A percentile compares a stretch with the other conserved stretches of the same genome.
Evolutionary conservation across 2,113 vertebrate species (phyloP).

Genomic region (Platysteira castanea): DNA sequence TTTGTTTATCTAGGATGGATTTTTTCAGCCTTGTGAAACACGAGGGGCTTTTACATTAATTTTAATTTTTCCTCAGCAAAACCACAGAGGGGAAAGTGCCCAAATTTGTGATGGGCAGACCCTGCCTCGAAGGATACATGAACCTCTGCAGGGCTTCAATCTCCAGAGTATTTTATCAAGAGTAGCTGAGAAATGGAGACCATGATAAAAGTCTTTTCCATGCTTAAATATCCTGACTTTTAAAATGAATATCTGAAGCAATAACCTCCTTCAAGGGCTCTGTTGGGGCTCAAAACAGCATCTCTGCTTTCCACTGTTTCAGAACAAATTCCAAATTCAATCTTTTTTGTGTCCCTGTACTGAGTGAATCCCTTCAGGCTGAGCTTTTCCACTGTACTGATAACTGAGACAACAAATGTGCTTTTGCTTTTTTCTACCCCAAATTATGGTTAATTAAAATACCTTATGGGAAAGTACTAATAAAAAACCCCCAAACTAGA

Average conservation of each 20-base stretch:
- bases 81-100: neutral
- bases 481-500: neutral
- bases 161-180: neutral
- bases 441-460: neutral
- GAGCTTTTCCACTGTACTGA: fast-evolving
- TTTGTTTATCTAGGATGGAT: neutral
- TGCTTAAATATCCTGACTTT: neutral
- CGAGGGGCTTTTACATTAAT: neutral
- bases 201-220: neutral
- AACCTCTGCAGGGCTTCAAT: neutral
- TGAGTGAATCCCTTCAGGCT: neutral
- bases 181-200: neutral
- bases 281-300: fast-evolving
- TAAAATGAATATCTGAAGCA: neutral
- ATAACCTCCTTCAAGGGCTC: neutral
- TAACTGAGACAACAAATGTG: neutral
- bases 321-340: neutral
- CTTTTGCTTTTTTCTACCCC: neutral
- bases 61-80: neutral
- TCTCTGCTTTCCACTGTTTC: neutral
- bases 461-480: neutral
- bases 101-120: neutral
- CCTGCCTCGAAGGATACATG: neutral
- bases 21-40: neutral
- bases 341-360: neutral